Percentiles rank a stretch among this genome's conserved stretches.
These are phyloP conservation scores for Tetramorium parvispinum DNA, from an alignment of 1,140 invertebrate genomes.

Conservation along the genomic window DNA sequence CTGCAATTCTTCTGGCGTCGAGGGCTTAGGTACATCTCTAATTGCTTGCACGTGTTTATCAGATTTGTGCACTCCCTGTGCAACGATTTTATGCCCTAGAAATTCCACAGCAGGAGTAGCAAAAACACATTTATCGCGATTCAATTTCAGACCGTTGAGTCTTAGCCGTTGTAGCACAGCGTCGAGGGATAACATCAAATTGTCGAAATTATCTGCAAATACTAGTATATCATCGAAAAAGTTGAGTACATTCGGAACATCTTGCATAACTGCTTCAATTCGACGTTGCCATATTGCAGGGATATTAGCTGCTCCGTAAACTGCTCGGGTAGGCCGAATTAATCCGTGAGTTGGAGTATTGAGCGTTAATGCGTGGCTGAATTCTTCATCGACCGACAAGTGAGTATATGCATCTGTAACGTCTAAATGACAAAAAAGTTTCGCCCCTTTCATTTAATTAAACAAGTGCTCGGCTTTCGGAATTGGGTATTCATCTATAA, in stretches of 20 bases:
- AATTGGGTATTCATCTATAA: conserved; percentile 4
- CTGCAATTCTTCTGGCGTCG: too few species aligned
- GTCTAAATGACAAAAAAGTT: not conserved
- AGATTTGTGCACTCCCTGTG: not conserved
- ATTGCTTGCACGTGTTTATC: not conserved
- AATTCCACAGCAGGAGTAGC: not conserved
- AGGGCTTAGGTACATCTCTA: too few species aligned
- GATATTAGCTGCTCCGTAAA: not conserved
- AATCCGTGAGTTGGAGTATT: conserved; percentile 7
- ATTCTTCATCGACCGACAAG: not conserved
- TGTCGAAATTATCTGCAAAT: not conserved
- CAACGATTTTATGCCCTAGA: not conserved
- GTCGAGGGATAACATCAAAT: not conserved
- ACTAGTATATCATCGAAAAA: not conserved
- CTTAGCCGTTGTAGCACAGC: not conserved
- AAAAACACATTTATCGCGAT: not conserved
- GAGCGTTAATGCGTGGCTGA: not conserved
- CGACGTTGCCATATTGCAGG: not conserved
- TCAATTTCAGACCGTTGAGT: not conserved
- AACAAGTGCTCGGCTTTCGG: not conserved
- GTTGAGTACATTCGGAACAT: not conserved
- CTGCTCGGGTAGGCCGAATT: not conserved
- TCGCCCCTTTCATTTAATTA: not conserved
- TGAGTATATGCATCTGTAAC: not conserved
- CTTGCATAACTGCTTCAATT: not conserved